These are phyloP conservation scores for Olivierus martensii DNA, from an alignment of 1,140 invertebrate genomes.

Conservation along the genomic window DNA sequence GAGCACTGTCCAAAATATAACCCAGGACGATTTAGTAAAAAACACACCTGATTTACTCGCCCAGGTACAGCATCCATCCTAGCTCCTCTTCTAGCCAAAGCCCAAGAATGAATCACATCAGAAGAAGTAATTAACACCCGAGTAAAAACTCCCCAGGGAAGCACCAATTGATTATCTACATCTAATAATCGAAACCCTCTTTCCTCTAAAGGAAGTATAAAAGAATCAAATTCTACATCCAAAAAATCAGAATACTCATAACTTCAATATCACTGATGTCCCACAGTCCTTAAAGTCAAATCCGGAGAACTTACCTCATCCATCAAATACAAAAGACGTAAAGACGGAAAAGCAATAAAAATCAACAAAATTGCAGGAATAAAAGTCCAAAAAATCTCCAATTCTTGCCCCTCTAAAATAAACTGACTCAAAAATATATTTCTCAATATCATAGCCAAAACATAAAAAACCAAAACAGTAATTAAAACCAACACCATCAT, in stretches of 20 bases:
- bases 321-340: constrained; percentile 42
- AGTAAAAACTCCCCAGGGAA: constrained; percentile 39
- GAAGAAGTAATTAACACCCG: constrained; percentile 41
- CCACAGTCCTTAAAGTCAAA: constrained; percentile 43
- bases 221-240: constrained; percentile 46
- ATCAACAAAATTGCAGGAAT: constrained; percentile 43
- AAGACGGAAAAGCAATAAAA: constrained; percentile 41
- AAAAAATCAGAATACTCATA: constrained; percentile 49
- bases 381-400: constrained; percentile 50
- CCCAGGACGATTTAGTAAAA: constrained; percentile 40
- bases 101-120: constrained; percentile 55
- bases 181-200: constrained; percentile 43
- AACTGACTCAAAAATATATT: constrained; percentile 30
- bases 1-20: constrained; percentile 56
- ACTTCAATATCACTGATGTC: constrained; percentile 51
- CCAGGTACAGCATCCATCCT: constrained; percentile 51
- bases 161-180: constrained; percentile 43
- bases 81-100: constrained; percentile 43
- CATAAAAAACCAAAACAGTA: constrained; percentile 26
- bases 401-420: constrained; percentile 35
- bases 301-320: constrained; percentile 40
- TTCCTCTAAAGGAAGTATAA: constrained; percentile 36
- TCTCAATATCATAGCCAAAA: constrained; percentile 32
- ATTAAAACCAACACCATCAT: constrained; percentile 37
- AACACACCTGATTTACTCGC: constrained; percentile 46